Evolutionary conservation across 2,113 vertebrate species (phyloP), one percentile per base, ranked within the genome.

Genomic region (Nesoenas mayeri): DNA sequence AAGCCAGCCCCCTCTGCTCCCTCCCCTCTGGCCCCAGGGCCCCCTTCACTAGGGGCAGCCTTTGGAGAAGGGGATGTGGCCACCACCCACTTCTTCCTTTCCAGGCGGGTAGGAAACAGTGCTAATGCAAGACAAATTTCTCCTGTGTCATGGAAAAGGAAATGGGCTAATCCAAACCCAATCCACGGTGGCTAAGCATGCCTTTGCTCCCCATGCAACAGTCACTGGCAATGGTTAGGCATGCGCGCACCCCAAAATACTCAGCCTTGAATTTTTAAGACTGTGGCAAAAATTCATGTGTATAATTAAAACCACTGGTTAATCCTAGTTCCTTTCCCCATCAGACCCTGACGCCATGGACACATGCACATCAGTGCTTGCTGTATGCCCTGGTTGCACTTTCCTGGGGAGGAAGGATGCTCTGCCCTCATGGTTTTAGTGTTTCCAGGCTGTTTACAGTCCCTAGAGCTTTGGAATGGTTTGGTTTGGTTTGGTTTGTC

Each of bases 81-180:
- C 93, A 73, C 91, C 89, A 93, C 93, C 91, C 95, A 95, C 91
- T 94, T 92, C 94, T 94, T 96, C 89, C 89, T 97, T 89, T 94
- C 81, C 64, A 89, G 91, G 87, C 2, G 54, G 47, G 47, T 93
- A 93, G 74, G 85, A 96, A 97, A 85, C 71, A 75, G n/a, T 25
- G 1, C 20, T 69, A 79, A 73, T 70, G 78, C 81, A 77, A 93
- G 73, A 93, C 81, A 78, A 96, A 77, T 88, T 94, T 91, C 74
- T 94, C 62, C 60, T 42, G 8, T 91, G 80, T 83, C 78, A 79
- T 81, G 60, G 71, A 79, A 91, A 85, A 88, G 89, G 94, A 97
- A 96, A 82, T 14, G n/a, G 66, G 54, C 81, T 87, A 57, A 95
- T 32, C 47, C 40, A 62, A 73, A 88, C 6, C 67, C 42, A 69